phyloP scores from a whole-genome alignment of 2,113 vertebrate genomes.

The Triplophysa dalaica region DNA sequence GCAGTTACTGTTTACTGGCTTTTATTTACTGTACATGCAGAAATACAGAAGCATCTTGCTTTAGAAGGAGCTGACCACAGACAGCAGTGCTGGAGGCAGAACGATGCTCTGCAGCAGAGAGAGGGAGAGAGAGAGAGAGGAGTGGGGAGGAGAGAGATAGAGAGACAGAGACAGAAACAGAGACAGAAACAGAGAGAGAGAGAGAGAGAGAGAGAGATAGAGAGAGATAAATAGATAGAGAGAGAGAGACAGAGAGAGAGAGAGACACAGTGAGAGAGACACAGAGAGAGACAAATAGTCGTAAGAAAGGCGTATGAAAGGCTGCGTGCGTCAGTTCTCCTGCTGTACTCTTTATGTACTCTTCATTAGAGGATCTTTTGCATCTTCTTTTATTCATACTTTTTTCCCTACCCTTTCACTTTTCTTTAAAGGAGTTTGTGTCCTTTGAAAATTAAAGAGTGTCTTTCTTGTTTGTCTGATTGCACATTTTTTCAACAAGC shows the following conservation, averaged over 20 bases:
- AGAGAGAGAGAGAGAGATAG: too few species aligned
- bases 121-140: slow-evolving; percentile 40
- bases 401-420: background rate
- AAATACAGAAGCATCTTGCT: slow-evolving; percentile 37
- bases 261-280: too few species aligned
- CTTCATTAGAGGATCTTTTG: slow-evolving; percentile 24
- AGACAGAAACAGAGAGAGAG: too few species aligned
- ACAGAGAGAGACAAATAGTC: background rate
- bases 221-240: too few species aligned
- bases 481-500: slow-evolving; percentile 35
- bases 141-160: slow-evolving; percentile 29
- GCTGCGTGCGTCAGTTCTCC: slow-evolving; percentile 29
- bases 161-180: slow-evolving; percentile 30
- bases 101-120: slow-evolving; percentile 56
- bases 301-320: slow-evolving; percentile 7
- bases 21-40: background rate
- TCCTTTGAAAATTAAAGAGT: background rate
- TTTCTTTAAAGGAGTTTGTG: background rate
- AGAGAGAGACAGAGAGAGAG: background rate
- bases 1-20: too few species aligned
- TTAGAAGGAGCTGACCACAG: slow-evolving; percentile 65
- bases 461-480: slow-evolving; percentile 6
- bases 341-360: slow-evolving; percentile 1
- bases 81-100: slow-evolving; percentile 69
- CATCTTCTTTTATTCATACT: background rate